Evolutionary conservation across 2,888 invertebrate genomes (phyloP), one percentile per base, ranked within the genome.

Genomic region (Pristionchus japonicus): DNA sequence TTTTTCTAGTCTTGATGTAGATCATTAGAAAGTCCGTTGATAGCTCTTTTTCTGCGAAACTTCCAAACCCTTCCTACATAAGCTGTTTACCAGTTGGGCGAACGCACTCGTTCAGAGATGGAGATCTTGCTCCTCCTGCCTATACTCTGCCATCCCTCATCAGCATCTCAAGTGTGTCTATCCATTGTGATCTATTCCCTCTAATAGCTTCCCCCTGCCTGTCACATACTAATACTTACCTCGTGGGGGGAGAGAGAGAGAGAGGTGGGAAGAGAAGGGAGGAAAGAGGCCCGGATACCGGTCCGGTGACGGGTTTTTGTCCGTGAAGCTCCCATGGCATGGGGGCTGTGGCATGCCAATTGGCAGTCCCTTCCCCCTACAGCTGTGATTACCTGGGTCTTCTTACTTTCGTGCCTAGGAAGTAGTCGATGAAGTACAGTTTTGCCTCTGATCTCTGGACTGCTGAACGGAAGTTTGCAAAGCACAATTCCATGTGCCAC

Each of bases 291-390:
- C 82, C 49, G 82, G 82, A 49, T 52, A 83, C 82, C 82, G 82
- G 82, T 83, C 82, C 82, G 34, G 34, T 23, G 82, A 83, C 82
- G 82, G 82, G 82, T 83, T 83, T 83, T 83, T 83, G 82, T 47
- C 43, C 77, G 43, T 7, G 70, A 34, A 34, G 31, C 13, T 74
- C 74, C 40, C 37, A 77, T 77, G 77, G 77, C 77, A 77, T 40
- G 43, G 40, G 77, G 40, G 37, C 74, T 20, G 40, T 43, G 34
- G 23, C 80, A 27, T 47, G 82, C 82, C 82, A 52, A 20, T n/a
- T 83, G 2, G 52, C 52, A 20, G 34, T 43, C 4, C 20, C 82
- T 47, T 1, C n/a, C 20, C 80, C 9, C 74, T 4, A 40, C 43
- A 34, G 20, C 80, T 77, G 27, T 74, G 70, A 77, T 77, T 77